phyloP scores from a whole-genome alignment of 2,113 vertebrate genomes.

The Coryphaenoides rupestris region DNA sequence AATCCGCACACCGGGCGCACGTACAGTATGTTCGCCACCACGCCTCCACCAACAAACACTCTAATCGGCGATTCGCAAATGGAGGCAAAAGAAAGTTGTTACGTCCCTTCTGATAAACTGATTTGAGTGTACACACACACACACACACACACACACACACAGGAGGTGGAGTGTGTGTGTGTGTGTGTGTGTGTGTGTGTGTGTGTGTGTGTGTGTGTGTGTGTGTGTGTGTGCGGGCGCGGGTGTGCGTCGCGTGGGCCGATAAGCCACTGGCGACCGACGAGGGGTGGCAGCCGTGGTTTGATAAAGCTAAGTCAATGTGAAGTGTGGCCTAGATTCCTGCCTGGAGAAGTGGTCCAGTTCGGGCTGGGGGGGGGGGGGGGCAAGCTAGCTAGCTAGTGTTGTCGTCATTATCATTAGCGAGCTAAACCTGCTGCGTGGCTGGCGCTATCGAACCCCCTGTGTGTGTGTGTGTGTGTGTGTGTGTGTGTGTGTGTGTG shows the following conservation, averaged over 20 bases:
- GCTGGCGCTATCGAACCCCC: neutral
- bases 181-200: conserved; percentile 5
- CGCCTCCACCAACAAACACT: no score
- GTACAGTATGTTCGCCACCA: no score
- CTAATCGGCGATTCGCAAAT: no score
- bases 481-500: no score
- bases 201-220: conserved; percentile 8
- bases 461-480: no score
- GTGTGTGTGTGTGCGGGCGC: conserved; percentile 2
- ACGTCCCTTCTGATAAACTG: no score
- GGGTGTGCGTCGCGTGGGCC: neutral
- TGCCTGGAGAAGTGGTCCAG: conserved; percentile 35
- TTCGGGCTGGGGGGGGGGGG: conserved; percentile 35
- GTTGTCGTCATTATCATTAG: conserved; percentile 34
- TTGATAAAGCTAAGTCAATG: conserved; percentile 40
- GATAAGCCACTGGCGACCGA: conserved; percentile 1
- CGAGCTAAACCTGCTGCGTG: conserved; percentile 10
- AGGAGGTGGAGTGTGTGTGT: neutral
- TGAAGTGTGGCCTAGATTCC: conserved; percentile 61
- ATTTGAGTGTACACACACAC: no score
- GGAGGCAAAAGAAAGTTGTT: no score
- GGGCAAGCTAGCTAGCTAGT: no score
- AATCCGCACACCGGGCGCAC: no score
- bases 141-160: no score
- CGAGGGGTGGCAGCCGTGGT: conserved; percentile 15